Evolutionary conservation across 2,888 invertebrate species (phyloP), one percentile per base, ranked within the genome.

Genomic region (Phlogophora meticulosa): DNA sequence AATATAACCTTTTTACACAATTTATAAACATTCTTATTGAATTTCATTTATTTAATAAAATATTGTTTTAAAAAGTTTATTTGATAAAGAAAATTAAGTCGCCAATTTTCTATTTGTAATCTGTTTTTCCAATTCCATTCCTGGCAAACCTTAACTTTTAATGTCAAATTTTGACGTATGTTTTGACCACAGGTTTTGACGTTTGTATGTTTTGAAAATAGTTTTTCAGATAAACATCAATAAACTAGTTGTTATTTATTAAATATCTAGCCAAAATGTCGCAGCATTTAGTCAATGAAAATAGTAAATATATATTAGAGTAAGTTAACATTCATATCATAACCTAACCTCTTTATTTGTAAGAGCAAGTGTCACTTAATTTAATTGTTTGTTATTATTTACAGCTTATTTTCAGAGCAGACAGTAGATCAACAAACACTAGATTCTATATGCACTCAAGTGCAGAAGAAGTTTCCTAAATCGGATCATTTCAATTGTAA

Each of bases 391-490:
- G 45, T 75, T 75, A 74, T 73, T 84, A 57, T 79, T 94, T 94
- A 65, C 91, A 98, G 97, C 87, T 96, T 98, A 84, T 96, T 98
- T 84, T 97, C 97, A 73, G 97, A 97, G 87, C 97, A 97, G 89
- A 97, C 97, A 69, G 96, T 97, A 36, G 97, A 97, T 88, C 96
- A 96, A 64, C 97, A 97, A 88, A 97, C 97, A 34, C 95, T 98
- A 87, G 98, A 98, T 85, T 96, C 96, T 49, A 96, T 98, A 83
- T 97, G 97, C 58, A 96, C 96, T 80, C 97, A 97, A 87, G 96
- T 98, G 46, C 97, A 98, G 87, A 98, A 98, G 88, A 96, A 97
- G 81, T 98, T 98, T 90, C 96, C 97, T 24, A 97, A 97, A 89
- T 96, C 97, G 59, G 98, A 98, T 85, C 97, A 97, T 89, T 98